Evolutionary conservation across 2,797 vertebrate genomes (phyloP).

Genomic region (Acipenser transmontanus): DNA sequence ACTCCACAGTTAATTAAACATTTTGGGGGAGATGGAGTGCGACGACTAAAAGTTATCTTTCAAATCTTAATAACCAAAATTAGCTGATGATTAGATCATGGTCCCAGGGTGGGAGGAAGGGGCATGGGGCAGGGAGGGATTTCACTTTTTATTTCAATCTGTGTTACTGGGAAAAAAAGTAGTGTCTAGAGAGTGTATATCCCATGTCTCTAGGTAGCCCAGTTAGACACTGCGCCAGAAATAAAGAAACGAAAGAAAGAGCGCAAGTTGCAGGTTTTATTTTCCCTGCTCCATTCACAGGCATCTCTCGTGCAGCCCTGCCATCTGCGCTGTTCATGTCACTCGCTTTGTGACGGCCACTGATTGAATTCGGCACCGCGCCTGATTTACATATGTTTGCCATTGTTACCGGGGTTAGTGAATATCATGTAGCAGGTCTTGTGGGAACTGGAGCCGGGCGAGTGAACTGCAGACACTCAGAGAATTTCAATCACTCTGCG

Average conservation of each 20-base stretch:
- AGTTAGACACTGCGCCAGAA: background rate
- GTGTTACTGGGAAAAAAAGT: too few relatives aligned
- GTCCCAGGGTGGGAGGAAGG: slow-evolving; percentile 11
- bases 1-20: slow-evolving; percentile 14
- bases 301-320: slow-evolving; percentile 6
- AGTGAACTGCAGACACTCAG: slow-evolving; percentile 32
- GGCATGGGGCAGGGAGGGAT: background rate
- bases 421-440: slow-evolving; percentile 62
- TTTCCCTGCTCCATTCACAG: slow-evolving; percentile 9
- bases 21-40: slow-evolving; percentile 35
- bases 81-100: slow-evolving; percentile 37
- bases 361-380: slow-evolving; percentile 58
- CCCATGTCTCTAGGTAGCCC: too few relatives aligned
- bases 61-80: slow-evolving; percentile 38
- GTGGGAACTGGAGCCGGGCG: slow-evolving; percentile 47
- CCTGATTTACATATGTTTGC: slow-evolving; percentile 69
- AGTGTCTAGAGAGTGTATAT: too few relatives aligned
- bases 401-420: slow-evolving; percentile 63
- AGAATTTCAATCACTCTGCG: slow-evolving; percentile 51
- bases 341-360: slow-evolving; percentile 48
- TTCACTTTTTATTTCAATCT: too few relatives aligned
- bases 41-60: slow-evolving; percentile 27
- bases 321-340: slow-evolving; percentile 34
- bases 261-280: background rate
- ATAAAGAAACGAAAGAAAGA: slow-evolving; percentile 16